Base-by-base conservation (phyloP, 2,888 invertebrate species). In the Eucera pruinosa region DNA sequence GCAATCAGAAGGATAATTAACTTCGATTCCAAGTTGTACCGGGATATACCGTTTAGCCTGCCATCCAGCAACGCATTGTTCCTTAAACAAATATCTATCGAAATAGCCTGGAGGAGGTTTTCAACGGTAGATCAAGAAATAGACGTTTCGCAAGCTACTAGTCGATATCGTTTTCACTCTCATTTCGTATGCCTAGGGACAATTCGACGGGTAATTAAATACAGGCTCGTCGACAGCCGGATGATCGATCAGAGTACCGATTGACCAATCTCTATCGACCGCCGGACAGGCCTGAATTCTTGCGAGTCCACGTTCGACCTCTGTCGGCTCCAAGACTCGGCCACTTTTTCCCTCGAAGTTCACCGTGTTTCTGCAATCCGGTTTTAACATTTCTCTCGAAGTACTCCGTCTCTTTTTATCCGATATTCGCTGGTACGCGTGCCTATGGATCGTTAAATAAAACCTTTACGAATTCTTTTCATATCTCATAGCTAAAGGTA, bases 181-280 rank as follows among this genome's bases (percentile, higher is more conserved):
- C 67, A 48, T 67, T 71, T 20, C n/a, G 36, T 54, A 74, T 43
- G 72, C 39, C 45, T 9, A 15, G 30, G 41, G 43, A 64, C 69
- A 43, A 36, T 62, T 18, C 61, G 43, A 5, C 23, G 27, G 2
- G 11, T 58, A 78, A 78, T 78, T 48, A 78, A 75, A 66, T 61
- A 54, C 57, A n/a, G 23, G 41, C 39, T 18, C 45, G n/a, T 25
- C 61, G 66, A 78, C 78, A 62, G 69, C 30, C 39, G 47, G 66
- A 71, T 78, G 78, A 78, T 77, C 27, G 71, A 78, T 78, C 62
- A 66, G 64, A 71, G 62, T 66, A 57, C 5, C 15, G 50, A 57
- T 78, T 78, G 61, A 13, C 39, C 52, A 71, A 71, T 39, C 7
- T 1, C 23, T 9, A 2, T 15, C 1, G 6, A 30, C 13, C 54